Evolutionary conservation across 2,888 invertebrate genomes (phyloP), one percentile per base, ranked within the genome.

Genomic region (Perdita meconis): DNA sequence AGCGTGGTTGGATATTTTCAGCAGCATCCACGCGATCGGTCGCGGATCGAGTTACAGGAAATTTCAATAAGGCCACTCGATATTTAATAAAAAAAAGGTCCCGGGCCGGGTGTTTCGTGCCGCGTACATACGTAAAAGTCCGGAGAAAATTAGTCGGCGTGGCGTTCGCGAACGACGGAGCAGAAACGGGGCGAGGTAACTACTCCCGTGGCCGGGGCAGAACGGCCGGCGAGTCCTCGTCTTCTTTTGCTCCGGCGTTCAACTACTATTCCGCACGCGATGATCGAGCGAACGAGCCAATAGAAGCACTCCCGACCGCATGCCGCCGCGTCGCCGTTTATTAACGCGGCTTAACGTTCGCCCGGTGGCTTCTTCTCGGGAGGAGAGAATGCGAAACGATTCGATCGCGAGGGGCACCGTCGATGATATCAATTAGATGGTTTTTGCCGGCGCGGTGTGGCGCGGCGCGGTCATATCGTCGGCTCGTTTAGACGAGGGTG

Each of bases 101-200:
- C 50, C 22, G 5, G 38, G 47, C 22, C 16, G 26, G 26, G 3
- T n/a, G 55, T 16, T 56, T 50, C 64, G 69, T 24, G 36, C 30
- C 55, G 57, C 38, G 44, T 13, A 10, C 24, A 19, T 2, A 10
- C 16, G 12, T 10, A 26, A 4, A 16, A 36, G 67, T 64, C 59
- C 26, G n/a, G 51, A 50, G 74, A 67, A 40, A 56, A 82, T 80
- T 73, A 70, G 65, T 50, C 69, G 47, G 67, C 63, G 44, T 55
- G 53, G 64, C 66, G n/a, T n/a, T n/a, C n/a, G n/a, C n/a, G 57
- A 47, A 69, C 38, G 38, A 69, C 51, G 50, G 61, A 68, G 63
- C 64, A 47, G 30, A n/a, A n/a, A n/a, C 30, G n/a, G 34, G 10
- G 26, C 57, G 61, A 51, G 47, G 66, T 63, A 63, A 67, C 71